These are phyloP conservation scores for Lepidochitona cinerea DNA, from an alignment of 2,888 invertebrate species.

Conservation along the genomic window DNA sequence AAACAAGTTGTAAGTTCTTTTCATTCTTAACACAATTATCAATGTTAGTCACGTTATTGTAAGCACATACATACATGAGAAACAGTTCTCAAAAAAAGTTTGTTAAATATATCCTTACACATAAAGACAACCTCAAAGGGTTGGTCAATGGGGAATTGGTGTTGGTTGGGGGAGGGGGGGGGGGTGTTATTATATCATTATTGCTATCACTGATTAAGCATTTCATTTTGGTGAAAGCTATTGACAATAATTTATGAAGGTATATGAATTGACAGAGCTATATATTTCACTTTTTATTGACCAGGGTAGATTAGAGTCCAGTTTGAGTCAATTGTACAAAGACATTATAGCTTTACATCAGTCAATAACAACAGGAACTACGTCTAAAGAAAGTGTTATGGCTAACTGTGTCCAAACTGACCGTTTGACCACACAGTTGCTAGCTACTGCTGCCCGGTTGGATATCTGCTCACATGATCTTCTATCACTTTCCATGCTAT, in stretches of 20 bases:
- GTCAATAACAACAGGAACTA: conserved; percentile 15
- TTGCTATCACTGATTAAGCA: too few species aligned
- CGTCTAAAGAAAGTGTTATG: conserved; percentile 30
- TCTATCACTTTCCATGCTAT: conserved; percentile 55
- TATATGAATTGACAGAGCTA: not conserved
- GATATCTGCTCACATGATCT: conserved; percentile 55
- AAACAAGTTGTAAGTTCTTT: conserved; percentile 60
- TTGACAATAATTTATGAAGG: too few species aligned
- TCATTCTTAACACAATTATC: too few species aligned
- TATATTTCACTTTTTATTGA: conserved; percentile 9
- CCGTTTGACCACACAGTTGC: conserved; percentile 44
- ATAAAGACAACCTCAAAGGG: too few species aligned
- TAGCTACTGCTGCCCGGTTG: conserved; percentile 51
- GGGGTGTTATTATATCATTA: too few species aligned
- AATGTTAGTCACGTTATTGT: too few species aligned
- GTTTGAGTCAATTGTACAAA: conserved; percentile 54
- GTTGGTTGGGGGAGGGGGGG: too few species aligned
- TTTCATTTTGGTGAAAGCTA: too few species aligned
- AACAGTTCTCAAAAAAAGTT: too few species aligned
- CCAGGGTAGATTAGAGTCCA: conserved; percentile 62
- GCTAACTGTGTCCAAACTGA: conserved; percentile 46
- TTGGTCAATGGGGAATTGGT: too few species aligned
- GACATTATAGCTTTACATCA: conserved; percentile 50
- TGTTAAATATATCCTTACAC: too few species aligned
- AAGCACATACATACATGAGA: too few species aligned